A percentile compares a stretch with the other conserved stretches of the same genome.
Conservation (phyloP, 2,888 invertebrate genomes). For the Dynastes maya region DNA sequence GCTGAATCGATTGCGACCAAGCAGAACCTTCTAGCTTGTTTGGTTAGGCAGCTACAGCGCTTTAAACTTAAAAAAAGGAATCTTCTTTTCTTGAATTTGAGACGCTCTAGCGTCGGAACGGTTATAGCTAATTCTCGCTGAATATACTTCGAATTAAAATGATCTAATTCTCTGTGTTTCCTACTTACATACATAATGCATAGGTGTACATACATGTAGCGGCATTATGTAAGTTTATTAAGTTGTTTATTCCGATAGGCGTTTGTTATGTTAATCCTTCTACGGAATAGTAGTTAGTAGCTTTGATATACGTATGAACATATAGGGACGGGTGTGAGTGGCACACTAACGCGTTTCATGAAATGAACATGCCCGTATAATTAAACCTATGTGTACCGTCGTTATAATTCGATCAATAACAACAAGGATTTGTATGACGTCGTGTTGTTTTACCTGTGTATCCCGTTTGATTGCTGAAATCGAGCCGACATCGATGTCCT, state of each 20-base stretch:
- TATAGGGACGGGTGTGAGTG: background rate
- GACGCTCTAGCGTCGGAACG: no score
- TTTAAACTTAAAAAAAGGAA: no score
- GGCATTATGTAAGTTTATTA: background rate
- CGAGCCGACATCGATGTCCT: background rate
- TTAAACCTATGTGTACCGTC: background rate
- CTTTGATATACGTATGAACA: background rate
- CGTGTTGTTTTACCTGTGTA: slow-evolving; percentile 4
- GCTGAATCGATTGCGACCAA: no score
- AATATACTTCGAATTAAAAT: background rate
- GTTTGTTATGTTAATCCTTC: slow-evolving; percentile 6
- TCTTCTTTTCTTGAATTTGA: no score
- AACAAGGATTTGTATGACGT: background rate
- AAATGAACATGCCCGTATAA: no score
- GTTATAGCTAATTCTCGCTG: no score
- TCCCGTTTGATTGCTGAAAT: background rate
- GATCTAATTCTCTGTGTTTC: background rate
- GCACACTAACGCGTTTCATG: no score
- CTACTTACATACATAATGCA: no score
- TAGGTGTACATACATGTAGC: no score
- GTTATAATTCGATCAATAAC: background rate
- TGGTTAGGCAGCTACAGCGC: no score
- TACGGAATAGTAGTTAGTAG: background rate
- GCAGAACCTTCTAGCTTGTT: no score
- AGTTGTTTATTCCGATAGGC: background rate